Base-by-base conservation (phyloP, 2,888 invertebrate genomes). In the Busseola fusca region DNA sequence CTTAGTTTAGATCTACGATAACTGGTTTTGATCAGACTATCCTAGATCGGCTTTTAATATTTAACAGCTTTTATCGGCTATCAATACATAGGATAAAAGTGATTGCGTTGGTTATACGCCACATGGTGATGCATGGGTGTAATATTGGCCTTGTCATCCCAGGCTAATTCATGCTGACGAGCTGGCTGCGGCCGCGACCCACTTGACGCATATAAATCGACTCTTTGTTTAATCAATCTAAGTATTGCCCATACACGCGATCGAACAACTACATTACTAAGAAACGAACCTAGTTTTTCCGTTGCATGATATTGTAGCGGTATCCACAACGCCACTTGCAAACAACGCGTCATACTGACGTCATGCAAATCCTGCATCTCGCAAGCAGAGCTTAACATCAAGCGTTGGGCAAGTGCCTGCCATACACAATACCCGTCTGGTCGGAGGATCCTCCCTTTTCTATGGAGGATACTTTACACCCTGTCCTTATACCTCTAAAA, bases 131-230 rank as follows among this genome's bases (percentile, higher is more conserved):
- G 72, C 30, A 18, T 37, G 37, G 10, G 10, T 34, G 9, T 9
- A 48, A 48, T 21, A 7, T 64, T 14, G 30, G 69, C 40, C 12
- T 34, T 27, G 42, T 56, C 30, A 67, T 67, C 48, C 40, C 40
- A n/a, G 42, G 16, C 54, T 27, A n/a, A 16, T 5, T 25, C 45
- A 6, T 25, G 52, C 71, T 34, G 34, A 37, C 21, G 69, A 42
- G 52, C 30, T 34, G 42, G 56, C 42, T 45, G 66, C 40, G 71
- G 56, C 68, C 76, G 56, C 72, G 68, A 67, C 72, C 72, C 76
- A 72, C 76, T 72, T 76, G 56, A 25, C 30, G 69, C 40, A 34
- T 40, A n/a, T 48, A 68, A 2, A 34, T 68, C 48, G 56, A 50
- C 48, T 72, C 75, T 75, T 65, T 66, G 76, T 75, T 56, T 25